phyloP scores from a whole-genome alignment of 2,888 invertebrate genomes.

The Hermaeophaga mercurialis region DNA sequence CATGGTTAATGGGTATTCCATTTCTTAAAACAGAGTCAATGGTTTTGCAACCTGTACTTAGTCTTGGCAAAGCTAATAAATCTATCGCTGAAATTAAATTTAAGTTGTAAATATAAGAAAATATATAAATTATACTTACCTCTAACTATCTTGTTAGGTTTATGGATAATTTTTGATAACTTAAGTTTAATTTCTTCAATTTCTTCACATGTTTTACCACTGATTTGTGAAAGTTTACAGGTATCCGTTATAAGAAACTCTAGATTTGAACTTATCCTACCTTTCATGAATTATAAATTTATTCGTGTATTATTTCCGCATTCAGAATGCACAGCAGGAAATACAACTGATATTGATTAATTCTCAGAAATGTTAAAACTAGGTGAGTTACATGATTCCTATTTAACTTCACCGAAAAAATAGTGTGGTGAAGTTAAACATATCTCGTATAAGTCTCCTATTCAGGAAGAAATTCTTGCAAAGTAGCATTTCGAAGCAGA shows the following conservation, averaged over 20 bases:
- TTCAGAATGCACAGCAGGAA: no score
- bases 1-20: conserved; percentile 69
- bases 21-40: conserved; percentile 69
- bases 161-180: conserved; percentile 11
- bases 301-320: no score
- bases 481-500: no score
- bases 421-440: no score
- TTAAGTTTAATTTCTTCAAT: conserved; percentile 20
- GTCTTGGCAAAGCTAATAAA: conserved; percentile 42
- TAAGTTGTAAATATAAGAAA: neutral
- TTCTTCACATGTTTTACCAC: conserved; percentile 6
- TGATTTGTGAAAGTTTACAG: conserved; percentile 8
- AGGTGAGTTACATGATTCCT: no score
- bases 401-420: no score
- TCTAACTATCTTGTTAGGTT: conserved; percentile 19
- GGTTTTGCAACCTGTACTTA: conserved; percentile 63
- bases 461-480: no score
- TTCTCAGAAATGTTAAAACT: no score
- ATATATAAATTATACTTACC: conserved; percentile 1
- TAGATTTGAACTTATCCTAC: no score
- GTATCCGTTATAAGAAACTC: conserved; percentile 13
- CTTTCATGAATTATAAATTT: no score
- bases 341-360: no score
- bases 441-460: no score
- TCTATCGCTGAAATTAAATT: conserved; percentile 37